Evolutionary conservation across 2,888 invertebrate species (phyloP).

Genomic region (Biston stratarius): DNA sequence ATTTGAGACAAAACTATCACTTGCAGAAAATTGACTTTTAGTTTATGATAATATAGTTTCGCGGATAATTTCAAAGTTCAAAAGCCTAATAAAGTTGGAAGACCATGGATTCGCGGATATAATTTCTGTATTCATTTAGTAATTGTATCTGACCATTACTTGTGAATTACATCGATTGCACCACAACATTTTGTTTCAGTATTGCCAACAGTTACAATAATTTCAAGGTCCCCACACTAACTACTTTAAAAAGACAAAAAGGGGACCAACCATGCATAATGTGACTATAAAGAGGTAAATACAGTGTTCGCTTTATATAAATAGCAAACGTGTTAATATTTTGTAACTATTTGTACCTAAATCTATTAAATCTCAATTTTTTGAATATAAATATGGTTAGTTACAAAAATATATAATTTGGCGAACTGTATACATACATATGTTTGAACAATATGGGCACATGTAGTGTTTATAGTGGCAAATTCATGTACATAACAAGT

Average conservation of each 20-base stretch:
- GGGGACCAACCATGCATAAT: slow-evolving; percentile 58
- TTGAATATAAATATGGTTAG: slow-evolving; percentile 80
- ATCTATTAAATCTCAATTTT: slow-evolving; percentile 74
- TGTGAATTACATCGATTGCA: slow-evolving; percentile 64
- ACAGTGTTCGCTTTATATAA: slow-evolving; percentile 65
- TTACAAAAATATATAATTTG: slow-evolving; percentile 79
- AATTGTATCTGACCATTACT: slow-evolving; percentile 71
- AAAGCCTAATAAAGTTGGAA: slow-evolving; percentile 66
- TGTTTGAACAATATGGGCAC: slow-evolving; percentile 68
- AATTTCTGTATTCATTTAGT: slow-evolving; percentile 43
- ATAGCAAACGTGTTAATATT: slow-evolving; percentile 57
- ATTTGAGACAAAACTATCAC: slow-evolving; percentile 36
- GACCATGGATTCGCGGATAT: slow-evolving; percentile 63
- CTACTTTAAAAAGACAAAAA: slow-evolving; percentile 58
- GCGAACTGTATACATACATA: slow-evolving; percentile 74
- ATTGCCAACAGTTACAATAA: slow-evolving; percentile 52
- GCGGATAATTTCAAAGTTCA: slow-evolving; percentile 46
- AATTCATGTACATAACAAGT: slow-evolving; percentile 64
- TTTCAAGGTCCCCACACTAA: slow-evolving; percentile 53
- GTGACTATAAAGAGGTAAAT: slow-evolving; percentile 67
- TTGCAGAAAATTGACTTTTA: slow-evolving; percentile 40
- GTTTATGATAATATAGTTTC: slow-evolving; percentile 2
- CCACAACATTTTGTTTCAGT: slow-evolving; percentile 64
- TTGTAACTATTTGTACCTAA: slow-evolving; percentile 62
- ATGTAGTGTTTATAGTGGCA: slow-evolving; percentile 70